Base-by-base conservation (phyloP, 2,113 vertebrate genomes). In the Paradisaea rubra region DNA sequence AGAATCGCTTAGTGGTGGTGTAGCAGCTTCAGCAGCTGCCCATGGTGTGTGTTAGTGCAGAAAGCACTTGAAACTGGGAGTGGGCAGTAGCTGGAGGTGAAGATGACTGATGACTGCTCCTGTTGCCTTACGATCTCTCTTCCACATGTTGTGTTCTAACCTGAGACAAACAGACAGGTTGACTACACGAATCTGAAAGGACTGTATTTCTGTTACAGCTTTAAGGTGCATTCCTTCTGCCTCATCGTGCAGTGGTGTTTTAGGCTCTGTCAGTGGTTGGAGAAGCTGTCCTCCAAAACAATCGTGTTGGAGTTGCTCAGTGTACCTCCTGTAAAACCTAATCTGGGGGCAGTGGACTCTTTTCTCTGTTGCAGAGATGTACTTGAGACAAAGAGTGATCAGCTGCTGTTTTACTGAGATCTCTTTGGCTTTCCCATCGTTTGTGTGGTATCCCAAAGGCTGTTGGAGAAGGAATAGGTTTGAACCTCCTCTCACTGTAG, bases 201-300 rank as follows among this genome's bases (percentile, higher is more conserved):
- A 24, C 10, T 22, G 13, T 52, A 6, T 39, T 91, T 79, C 41
- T 88, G 0, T 30, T 72, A 56, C 27, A 63, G 50, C 20, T 85
- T 73, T 42, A 24, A 87, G 64, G 54, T 37, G n/a, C 4, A 5
- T 73, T 63, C 13, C 15, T 63, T 76, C 39, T 80, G 6, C 33
- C 16, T 63, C 20, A 19, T 56, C 0, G 0, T 65, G 54, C 28
- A 44, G 41, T 28, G 44, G 9, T 81, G 22, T 44, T 83, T 71
- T 69, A 41, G 72, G 50, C 39, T 78, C 50, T 68, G 27, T 30
- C 57, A 65, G 65, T 16, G 15, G 45, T 56, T 71, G 39, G 41
- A 45, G 44, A 22, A 53, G 59, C 19, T 73, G 24, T 80, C 35
- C 74, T 94, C 35, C 39, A 44, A 63, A 81, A 31, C 30, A 33